Evolutionary conservation across 2,888 invertebrate genomes (phyloP).

Genomic region (Spilosoma lubricipeda): DNA sequence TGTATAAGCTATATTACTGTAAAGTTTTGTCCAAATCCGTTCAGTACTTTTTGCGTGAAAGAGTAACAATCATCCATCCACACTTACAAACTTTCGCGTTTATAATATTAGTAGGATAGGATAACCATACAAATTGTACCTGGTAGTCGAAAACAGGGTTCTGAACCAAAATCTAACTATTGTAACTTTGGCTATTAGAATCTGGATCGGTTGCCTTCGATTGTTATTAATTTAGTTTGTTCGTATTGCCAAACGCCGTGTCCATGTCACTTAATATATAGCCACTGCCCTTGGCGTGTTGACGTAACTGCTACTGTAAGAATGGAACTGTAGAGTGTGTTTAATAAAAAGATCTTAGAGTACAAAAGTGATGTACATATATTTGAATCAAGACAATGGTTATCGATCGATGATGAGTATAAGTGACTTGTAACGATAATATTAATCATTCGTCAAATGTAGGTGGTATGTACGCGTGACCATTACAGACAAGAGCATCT

Average conservation of each 20-base stretch:
- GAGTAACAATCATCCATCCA: too few relatives aligned
- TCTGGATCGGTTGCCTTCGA: constrained; percentile 15
- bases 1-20: too few relatives aligned
- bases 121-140: constrained; percentile 28
- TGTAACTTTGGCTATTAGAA: constrained; percentile 18
- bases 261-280: constrained; percentile 38
- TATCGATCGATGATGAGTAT: constrained; percentile 32
- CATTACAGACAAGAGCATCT: neutral
- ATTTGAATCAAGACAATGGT: constrained; percentile 54
- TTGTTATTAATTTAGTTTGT: constrained; percentile 42
- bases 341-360: constrained; percentile 61
- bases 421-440: constrained; percentile 53
- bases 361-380: constrained; percentile 23
- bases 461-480: neutral
- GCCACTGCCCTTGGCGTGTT: constrained; percentile 59
- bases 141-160: neutral
- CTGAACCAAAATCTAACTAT: constrained; percentile 21
- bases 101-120: too few relatives aligned
- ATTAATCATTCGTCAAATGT: constrained; percentile 44
- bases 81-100: too few relatives aligned
- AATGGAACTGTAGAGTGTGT: constrained; percentile 63
- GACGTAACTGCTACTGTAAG: constrained; percentile 59
- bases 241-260: constrained; percentile 9
- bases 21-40: too few relatives aligned
- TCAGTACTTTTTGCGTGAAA: too few relatives aligned